Evolutionary conservation across 2,888 invertebrate species (phyloP), one percentile per base, ranked within the genome.

Genomic region (Drosophila seclusa): DNA sequence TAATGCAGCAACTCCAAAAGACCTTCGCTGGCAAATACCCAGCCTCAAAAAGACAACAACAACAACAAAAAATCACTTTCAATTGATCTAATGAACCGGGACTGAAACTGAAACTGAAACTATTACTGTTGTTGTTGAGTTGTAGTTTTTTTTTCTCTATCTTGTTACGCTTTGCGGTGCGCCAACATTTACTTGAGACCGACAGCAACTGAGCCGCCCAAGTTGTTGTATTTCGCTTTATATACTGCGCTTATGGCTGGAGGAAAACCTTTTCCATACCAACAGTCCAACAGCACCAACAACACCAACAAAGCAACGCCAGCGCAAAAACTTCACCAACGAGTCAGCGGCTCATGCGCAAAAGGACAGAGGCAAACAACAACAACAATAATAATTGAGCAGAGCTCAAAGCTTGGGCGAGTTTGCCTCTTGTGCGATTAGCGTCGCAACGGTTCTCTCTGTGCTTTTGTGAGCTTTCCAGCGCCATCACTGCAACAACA

Each of bases 161-260:
- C 63, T 52, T 49, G 42, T 11, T 59, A 69, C 89, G 79, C 66
- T 75, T 68, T 82, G 68, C 81, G 73, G 62, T 70, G 89, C 76
- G 83, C 80, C 67, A 73, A 71, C 82, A 84, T 82, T 87, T 61
- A 70, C 84, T 90, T 77, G 68, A 86, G 81, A 86, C 85, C 85
- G 90, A 85, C 87, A 83, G 84, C 84, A 83, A 85, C 85, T 85
- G 85, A 85, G 87, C 75, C 90, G 90, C 89, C 85, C 89, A 85
- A 80, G 87, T 85, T 85, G 87, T 89, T 89, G 85, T 89, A 87
- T 76, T 80, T 89, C 90, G 85, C 85, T 89, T 85, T 85, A 85
- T 85, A 85, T 85, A 90, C 85, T 75, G 66, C 80, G 69, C 65
- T 53, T 48, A 24, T 58, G 36, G 81, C 68, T 31, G n/a, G 87